These are phyloP conservation scores for Peromyscus melanophrys DNA, from an alignment of 2,797 vertebrate genomes.

Conservation along the genomic window DNA sequence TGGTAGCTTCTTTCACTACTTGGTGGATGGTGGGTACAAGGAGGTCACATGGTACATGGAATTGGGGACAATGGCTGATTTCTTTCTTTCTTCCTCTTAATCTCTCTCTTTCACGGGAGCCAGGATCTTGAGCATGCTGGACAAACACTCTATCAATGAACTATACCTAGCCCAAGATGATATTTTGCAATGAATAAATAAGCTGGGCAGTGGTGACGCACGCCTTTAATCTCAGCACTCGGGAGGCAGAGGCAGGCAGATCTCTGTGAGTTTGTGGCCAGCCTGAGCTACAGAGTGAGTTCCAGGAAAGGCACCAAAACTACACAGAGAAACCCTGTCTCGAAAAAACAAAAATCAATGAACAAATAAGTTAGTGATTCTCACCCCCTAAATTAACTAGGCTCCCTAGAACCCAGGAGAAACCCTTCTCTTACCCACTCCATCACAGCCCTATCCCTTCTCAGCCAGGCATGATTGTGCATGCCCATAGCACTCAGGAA, in stretches of 20 bases:
- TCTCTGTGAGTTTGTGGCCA: too few species aligned
- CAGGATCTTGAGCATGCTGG: too few species aligned
- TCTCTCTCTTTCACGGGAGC: not conserved
- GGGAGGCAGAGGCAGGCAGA: too few species aligned
- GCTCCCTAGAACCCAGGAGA: not conserved
- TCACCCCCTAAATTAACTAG: not conserved
- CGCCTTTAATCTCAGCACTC: too few species aligned
- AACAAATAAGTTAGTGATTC: not conserved
- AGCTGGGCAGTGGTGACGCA: too few species aligned
- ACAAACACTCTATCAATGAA: not conserved
- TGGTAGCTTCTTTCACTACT: not conserved
- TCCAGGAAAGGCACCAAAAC: too few species aligned
- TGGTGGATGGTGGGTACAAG: not conserved
- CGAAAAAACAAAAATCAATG: too few species aligned
- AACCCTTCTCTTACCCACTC: not conserved
- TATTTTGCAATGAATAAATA: not conserved
- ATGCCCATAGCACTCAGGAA: not conserved
- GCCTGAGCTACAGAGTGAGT: too few species aligned
- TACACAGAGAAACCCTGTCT: too few species aligned
- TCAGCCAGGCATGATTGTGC: not conserved
- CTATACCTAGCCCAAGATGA: not conserved
- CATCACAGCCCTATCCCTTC: not conserved
- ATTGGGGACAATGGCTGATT: not conserved
- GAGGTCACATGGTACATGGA: not conserved
- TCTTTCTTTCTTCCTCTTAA: not conserved